Conservation (phyloP, 2,888 invertebrate species). For the Hypsopygia costalis region DNA sequence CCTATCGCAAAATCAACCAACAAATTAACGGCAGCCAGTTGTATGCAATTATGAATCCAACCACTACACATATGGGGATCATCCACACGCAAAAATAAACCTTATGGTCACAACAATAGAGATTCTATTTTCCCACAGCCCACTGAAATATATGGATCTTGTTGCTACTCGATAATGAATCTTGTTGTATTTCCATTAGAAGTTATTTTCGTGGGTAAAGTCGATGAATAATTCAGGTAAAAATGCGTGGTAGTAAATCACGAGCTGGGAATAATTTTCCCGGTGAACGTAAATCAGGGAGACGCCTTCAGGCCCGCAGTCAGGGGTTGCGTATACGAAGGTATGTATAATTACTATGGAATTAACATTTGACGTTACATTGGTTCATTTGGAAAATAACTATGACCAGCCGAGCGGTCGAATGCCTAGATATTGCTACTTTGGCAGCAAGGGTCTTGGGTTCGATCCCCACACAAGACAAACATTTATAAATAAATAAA, state of each 20-base stretch:
- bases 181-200: conserved; percentile 14
- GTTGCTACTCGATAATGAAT: conserved; percentile 11
- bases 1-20: conserved; percentile 3
- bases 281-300: conserved; percentile 37
- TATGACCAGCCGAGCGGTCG: no score
- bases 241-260: conserved; percentile 59
- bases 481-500: no score
- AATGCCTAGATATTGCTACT: no score
- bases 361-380: conserved; percentile 23
- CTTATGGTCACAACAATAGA: background rate
- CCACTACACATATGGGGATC: conserved; percentile 5
- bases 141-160: conserved; percentile 7
- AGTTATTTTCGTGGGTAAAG: conserved; percentile 4
- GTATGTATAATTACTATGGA: conserved; percentile 18
- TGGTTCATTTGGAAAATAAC: no score
- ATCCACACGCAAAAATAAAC: conserved; percentile 3
- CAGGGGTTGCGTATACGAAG: conserved; percentile 2
- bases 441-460: no score
- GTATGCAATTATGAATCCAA: conserved; percentile 9
- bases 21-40: conserved; percentile 5
- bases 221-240: conserved; percentile 46
- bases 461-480: no score
- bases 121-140: background rate
- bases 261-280: conserved; percentile 58
- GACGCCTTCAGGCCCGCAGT: conserved; percentile 3